phyloP scores from a whole-genome alignment of 2,113 vertebrate genomes.

The Morphnarchus princeps region DNA sequence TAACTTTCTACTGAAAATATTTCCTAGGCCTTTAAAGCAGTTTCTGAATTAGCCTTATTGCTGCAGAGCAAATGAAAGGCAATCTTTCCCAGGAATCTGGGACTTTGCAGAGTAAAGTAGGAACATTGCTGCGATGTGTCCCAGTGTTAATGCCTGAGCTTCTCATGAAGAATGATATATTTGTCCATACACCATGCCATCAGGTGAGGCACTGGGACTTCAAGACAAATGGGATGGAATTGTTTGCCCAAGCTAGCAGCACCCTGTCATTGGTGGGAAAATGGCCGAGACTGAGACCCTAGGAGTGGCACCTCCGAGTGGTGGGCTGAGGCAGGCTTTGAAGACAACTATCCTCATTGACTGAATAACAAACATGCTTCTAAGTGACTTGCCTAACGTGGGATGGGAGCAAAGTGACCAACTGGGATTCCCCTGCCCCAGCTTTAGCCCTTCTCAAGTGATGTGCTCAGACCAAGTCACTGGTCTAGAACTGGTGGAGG shows the following conservation, averaged over 20 bases:
- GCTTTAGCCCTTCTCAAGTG: background rate
- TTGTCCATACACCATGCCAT: rapidly evolving
- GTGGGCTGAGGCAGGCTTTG: background rate
- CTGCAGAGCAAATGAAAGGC: background rate
- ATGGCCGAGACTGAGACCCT: background rate
- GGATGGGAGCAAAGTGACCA: background rate
- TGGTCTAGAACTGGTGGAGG: background rate
- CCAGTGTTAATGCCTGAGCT: background rate
- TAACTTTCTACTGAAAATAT: background rate
- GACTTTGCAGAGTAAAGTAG: background rate
- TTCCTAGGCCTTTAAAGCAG: background rate
- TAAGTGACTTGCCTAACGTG: background rate
- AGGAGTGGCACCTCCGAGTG: background rate
- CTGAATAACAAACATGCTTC: background rate
- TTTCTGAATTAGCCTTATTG: background rate
- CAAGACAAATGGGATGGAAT: too few relatives aligned
- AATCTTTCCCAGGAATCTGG: background rate
- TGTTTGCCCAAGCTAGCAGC: background rate
- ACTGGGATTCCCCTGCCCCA: background rate
- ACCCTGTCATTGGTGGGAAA: background rate
- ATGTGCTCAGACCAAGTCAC: background rate
- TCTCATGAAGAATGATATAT: background rate
- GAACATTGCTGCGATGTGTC: background rate
- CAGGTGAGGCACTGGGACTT: background rate
- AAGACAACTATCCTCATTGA: background rate